Base-by-base conservation (phyloP, 1,140 invertebrate species). In the Zaprionus inermis region DNA sequence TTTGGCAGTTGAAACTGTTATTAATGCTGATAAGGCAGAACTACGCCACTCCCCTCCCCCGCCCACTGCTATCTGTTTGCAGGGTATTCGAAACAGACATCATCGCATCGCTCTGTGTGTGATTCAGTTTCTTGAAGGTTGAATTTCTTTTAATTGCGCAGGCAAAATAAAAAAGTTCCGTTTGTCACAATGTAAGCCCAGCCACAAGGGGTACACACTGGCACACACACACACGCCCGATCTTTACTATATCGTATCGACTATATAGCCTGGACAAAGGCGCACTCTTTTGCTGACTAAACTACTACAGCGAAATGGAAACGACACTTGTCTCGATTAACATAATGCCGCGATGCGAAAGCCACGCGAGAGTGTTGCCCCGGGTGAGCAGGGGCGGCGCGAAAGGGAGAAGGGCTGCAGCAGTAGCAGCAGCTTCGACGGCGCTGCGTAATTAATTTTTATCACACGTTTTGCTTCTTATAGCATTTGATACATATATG, bases 361-460 rank as follows among this genome's bases (percentile, higher is more conserved):
- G 81, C 59, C 44, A 69, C 68, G 68, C 30, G 41, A 59, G 34
- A 61, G 32, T 36, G 34, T 12, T 11, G 20, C 14, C 5, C 49
- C 44, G 51, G 52, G 7, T 12, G 14, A 1, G 49, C 9, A 20
- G 22, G 36, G 24, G n/a, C 3, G 9, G 9, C 4, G 18, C 6
- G 30, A 7, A 6, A 10, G 14, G 22, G 34, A n/a, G 51, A 9
- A 41, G 56, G 24, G 32, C 16, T 28, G 11, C 30, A 20, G 49
- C n/a, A 38, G 36, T 10, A 46, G 34, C 32, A 18, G 41, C 38
- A 11, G 30, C 38, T n/a, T 32, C 12, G 32, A 41, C 63, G 76
- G 70, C 72, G 72, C 86, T 90, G 86, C 86, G 88, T 88, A 90
- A 90, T 90, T 90, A 90, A 90, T 90, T 90, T 90, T 90, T 90